Base-by-base conservation (phyloP, 2,888 invertebrate genomes). In the Micoletzkya japonica region DNA sequence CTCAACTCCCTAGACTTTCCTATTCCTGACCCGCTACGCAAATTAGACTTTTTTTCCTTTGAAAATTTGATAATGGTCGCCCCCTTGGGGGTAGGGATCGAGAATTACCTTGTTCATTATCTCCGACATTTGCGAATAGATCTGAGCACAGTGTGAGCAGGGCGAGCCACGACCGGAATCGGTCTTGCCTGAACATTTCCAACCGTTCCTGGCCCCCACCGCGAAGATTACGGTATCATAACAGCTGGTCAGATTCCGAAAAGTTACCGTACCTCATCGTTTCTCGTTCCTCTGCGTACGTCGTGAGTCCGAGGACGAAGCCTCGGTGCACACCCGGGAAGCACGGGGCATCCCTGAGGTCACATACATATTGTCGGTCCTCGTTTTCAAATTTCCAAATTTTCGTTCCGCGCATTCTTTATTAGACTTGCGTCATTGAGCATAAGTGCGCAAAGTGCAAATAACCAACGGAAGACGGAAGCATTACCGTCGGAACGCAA, bases 61-160 rank as follows among this genome's bases (percentile, higher is more conserved):
- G 50, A 28, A 37, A 24, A 37, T 32, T 60, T 14, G 17, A 66
- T 68, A 32, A 7, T 17, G n/a, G 24, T 24, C 7, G 37, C 50
- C 36, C 28, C 10, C 6, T 7, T 17, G 57, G 10, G 20, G 34
- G n/a, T 3, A 34, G 20, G 37, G 59, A 1, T 32, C 20, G n/a
- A 2, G 28, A 30, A 2, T 1, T n/a, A 79, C 80, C 81, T 72
- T 84, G 74, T 66, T 76, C 74, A 37, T 73, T 68, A 70, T 78
- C 78, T 56, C 85, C 84, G 59, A 84, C 69, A 71, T 78, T 79
- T 32, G 80, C 74, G 70, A 83, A 85, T 32, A 84, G 69, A 72
- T 85, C 85, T 17, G 82, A 77, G 7, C 82, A 73, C 64, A 85
- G 82, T 61, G 74, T 78, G 44, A 85, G 74, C 59, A 82, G 82